Evolutionary conservation across 1,140 invertebrate genomes (phyloP).

Genomic region (Patella vulgata): DNA sequence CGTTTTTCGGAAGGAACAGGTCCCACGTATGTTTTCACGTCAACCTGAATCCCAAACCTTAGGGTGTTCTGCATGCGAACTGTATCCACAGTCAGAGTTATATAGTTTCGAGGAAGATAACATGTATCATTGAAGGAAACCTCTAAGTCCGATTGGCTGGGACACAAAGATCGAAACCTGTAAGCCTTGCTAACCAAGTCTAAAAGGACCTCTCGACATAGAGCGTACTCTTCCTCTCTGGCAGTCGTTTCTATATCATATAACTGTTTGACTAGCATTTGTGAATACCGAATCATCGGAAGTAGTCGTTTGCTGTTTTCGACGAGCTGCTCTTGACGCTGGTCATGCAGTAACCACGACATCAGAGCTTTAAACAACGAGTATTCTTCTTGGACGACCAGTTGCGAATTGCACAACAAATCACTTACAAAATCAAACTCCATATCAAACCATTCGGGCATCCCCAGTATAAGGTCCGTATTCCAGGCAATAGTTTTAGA

Average conservation of each 20-base stretch:
- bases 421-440: constrained; percentile 63
- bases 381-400: constrained; percentile 60
- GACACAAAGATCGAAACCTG: constrained; percentile 62
- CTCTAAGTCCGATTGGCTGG: constrained; percentile 48
- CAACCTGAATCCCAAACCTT: constrained; percentile 64
- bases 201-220: constrained; percentile 29
- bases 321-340: constrained; percentile 29
- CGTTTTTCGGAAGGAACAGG: constrained; percentile 56
- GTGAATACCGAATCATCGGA: constrained; percentile 64
- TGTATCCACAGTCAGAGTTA: constrained; percentile 60
- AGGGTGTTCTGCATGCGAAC: constrained; percentile 65
- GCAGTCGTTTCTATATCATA: constrained; percentile 50
- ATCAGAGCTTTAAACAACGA: constrained; percentile 48
- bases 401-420: constrained; percentile 54
- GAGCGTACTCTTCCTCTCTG: no score
- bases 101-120: constrained; percentile 63
- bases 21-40: constrained; percentile 61
- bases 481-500: constrained; percentile 66
- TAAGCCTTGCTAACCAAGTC: constrained; percentile 60
- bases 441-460: constrained; percentile 61
- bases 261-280: constrained; percentile 62
- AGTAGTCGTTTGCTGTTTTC: constrained; percentile 54
- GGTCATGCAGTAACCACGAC: constrained; percentile 54
- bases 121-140: constrained; percentile 51
- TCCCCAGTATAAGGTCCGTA: constrained; percentile 53